Evolutionary conservation across 2,888 invertebrate species (phyloP).

Genomic region (Zele albiditarsus): DNA sequence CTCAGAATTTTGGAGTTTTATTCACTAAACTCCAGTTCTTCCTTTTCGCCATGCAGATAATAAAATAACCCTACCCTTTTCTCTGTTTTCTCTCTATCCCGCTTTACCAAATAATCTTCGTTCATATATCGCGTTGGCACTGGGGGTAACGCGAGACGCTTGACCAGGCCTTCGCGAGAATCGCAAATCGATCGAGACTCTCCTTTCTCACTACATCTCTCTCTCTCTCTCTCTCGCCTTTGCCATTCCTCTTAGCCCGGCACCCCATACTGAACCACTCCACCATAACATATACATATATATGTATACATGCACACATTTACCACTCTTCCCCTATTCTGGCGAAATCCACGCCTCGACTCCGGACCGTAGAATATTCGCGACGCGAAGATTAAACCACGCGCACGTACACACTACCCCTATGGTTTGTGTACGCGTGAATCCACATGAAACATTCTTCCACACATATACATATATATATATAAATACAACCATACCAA

Average conservation of each 20-base stretch:
- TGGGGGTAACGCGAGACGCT: constrained; percentile 47
- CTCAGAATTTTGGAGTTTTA: too few species aligned
- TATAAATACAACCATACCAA: background rate
- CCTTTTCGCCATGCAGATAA: background rate
- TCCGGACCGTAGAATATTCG: constrained; percentile 38
- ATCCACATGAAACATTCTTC: constrained; percentile 34
- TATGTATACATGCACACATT: background rate
- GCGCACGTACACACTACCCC: constrained; percentile 48
- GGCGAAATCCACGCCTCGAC: constrained; percentile 38
- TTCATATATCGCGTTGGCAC: constrained; percentile 4
- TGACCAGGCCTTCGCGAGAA: constrained; percentile 55
- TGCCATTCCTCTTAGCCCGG: background rate
- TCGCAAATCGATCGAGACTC: constrained; percentile 56
- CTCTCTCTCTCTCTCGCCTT: constrained; percentile 5
- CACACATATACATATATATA: constrained; percentile 26
- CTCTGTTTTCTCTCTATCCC: background rate
- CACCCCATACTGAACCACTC: background rate
- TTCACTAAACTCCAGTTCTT: too few species aligned
- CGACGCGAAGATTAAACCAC: constrained; percentile 62
- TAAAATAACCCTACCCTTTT: constrained; percentile 4
- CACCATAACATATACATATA: background rate
- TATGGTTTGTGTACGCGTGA: constrained; percentile 36
- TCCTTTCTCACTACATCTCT: constrained; percentile 28
- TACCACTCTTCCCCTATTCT: constrained; percentile 22
- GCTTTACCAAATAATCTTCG: constrained; percentile 14